Conservation (phyloP, 2,888 invertebrate genomes). For the Strigamia transsilvanica region DNA sequence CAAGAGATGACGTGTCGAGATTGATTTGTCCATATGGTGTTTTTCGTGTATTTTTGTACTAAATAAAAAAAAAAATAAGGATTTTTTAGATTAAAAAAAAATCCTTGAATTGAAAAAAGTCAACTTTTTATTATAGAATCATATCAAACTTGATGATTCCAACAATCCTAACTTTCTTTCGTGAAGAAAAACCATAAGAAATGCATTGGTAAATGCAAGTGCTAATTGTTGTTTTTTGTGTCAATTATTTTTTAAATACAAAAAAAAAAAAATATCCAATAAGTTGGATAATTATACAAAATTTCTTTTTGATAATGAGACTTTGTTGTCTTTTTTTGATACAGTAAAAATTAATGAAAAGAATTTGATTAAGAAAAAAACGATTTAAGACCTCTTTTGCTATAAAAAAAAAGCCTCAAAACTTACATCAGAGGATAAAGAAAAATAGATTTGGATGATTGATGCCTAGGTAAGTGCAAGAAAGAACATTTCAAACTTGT, state of each 20-base stretch:
- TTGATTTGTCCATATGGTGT: conserved; percentile 30
- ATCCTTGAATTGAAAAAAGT: not conserved
- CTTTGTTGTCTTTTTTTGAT: conserved; percentile 27
- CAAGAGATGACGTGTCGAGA: conserved; percentile 14
- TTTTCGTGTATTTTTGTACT: conserved; percentile 26
- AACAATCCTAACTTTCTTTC: conserved; percentile 26
- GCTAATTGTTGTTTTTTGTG: conserved; percentile 23
- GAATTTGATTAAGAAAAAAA: not conserved
- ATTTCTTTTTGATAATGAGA: not conserved
- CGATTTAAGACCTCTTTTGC: not conserved
- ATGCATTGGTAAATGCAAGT: conserved; percentile 25
- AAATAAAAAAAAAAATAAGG: conserved; percentile 16
- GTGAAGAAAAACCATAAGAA: conserved; percentile 11
- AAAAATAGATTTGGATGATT: conserved; percentile 5
- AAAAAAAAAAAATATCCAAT: not conserved
- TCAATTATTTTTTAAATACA: not conserved
- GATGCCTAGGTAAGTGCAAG: conserved; percentile 14
- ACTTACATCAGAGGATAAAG: not conserved
- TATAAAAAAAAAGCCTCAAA: not conserved
- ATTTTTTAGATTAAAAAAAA: not conserved
- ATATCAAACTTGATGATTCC: conserved; percentile 30
- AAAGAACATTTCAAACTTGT: conserved; percentile 12
- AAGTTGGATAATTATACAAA: conserved; percentile 5
- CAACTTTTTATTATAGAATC: conserved; percentile 30
- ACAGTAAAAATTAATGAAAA: conserved; percentile 3